phyloP scores from a whole-genome alignment of 2,888 invertebrate species.

The Ichneumoninae sp. region DNA sequence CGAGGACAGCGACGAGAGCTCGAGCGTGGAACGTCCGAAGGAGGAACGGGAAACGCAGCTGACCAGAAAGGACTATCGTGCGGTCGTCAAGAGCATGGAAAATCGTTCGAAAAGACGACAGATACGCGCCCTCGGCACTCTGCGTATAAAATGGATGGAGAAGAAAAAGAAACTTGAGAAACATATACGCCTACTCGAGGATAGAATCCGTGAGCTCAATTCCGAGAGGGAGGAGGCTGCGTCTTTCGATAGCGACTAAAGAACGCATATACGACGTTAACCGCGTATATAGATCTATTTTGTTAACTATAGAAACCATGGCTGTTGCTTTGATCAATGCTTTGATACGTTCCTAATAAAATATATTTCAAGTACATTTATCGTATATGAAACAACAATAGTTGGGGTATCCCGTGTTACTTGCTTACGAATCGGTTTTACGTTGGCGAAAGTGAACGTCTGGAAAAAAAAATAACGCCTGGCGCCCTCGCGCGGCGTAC shows the following conservation, averaged over 20 bases:
- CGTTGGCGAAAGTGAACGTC: constrained; percentile 5
- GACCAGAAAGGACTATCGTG: constrained; percentile 48
- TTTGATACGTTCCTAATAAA: constrained; percentile 3
- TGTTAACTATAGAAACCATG: neutral
- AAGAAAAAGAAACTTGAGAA: constrained; percentile 31
- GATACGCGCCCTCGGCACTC: constrained; percentile 42
- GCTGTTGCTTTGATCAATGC: neutral
- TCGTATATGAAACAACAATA: neutral
- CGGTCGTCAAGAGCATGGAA: constrained; percentile 24
- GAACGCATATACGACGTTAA: neutral
- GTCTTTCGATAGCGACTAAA: constrained; percentile 30
- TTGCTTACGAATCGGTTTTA: neutral
- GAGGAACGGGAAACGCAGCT: constrained; percentile 22
- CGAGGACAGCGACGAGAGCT: constrained; percentile 48
- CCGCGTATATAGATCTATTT: neutral
- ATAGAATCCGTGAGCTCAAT: constrained; percentile 37
- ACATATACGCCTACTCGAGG: constrained; percentile 44
- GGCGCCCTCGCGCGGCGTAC: constrained; percentile 16
- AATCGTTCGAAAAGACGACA: constrained; percentile 53
- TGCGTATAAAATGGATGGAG: constrained; percentile 52
- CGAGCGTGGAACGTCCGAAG: constrained; percentile 6
- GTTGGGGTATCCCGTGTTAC: neutral
- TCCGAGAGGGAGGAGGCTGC: neutral
- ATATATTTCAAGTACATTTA: neutral
- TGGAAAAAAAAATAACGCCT: constrained; percentile 10